Base-by-base conservation (phyloP, 2,797 vertebrate species). In the Rachycentron canadum region DNA sequence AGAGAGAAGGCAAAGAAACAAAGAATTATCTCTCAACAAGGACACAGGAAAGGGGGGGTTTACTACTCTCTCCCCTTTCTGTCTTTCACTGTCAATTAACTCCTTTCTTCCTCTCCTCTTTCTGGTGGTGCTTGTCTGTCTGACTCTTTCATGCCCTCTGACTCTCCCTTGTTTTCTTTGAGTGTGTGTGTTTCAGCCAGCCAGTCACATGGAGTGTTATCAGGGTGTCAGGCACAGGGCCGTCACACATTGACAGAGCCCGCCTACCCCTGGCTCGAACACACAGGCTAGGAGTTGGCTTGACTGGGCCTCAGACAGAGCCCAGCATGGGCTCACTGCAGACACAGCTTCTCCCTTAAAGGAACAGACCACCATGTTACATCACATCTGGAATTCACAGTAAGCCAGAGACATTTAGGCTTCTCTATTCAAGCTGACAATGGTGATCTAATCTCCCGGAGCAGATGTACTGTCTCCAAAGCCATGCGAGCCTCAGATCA, bases 211-310 rank as follows among this genome's bases (percentile, higher is more conserved):
- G 89, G 89, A 73, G 66, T 69, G 87, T 91, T 93, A 93, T 94
- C 93, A 89, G 89, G 67, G 86, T 93, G 92, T 92, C 90, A 90
- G 92, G 90, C 93, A 91, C 83, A 81, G 86, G 81, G 90, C 82
- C 84, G 91, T 92, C 91, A 93, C 88, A 92, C 91, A 91, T 85
- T 89, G 87, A 94, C 88, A 89, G 90, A 90, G 75, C 80, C 83
- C 57, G 80, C 85, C 87, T 78, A 78, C 77, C 76, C 75, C 58
- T 64, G 61, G 71, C 67, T 16, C 67, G 23, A 60, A 21, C 68
- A 65, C 52, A 76, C 55, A 45, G 36, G 62, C 47, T 2, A 50
- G 69, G 45, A 49, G 69, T 23, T 52, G 56, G 83, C 80, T 81
- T 53, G 79, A 76, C 83, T 66, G 64, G 69, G 79, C 79, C 78